Conservation (phyloP, 2,113 vertebrate genomes). For the Rhea pennata region DNA sequence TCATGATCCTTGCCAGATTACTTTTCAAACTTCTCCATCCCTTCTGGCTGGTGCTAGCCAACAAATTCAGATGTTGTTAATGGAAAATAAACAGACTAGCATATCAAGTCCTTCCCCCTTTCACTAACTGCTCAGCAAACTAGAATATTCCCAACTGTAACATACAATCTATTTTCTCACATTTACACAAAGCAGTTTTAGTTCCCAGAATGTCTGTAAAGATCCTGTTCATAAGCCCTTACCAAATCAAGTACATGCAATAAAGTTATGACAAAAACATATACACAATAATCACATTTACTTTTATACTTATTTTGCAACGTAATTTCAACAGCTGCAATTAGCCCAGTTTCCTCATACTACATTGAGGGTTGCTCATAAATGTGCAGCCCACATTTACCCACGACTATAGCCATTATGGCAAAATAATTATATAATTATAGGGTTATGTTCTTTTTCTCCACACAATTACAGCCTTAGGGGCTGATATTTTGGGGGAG, state of each 20-base stretch:
- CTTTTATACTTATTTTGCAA: not conserved
- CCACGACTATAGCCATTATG: not conserved
- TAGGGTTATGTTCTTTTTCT: not conserved
- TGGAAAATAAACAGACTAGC: not conserved
- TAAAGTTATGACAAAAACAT: not conserved
- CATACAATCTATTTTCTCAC: not conserved
- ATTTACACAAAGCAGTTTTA: not conserved
- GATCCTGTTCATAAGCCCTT: not conserved
- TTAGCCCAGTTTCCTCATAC: not conserved
- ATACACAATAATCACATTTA: not conserved
- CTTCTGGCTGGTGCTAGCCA: not conserved
- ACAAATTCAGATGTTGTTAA: not conserved
- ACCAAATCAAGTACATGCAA: not conserved
- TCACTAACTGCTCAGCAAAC: not conserved
- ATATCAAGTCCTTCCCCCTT: not conserved
- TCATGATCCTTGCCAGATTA: not conserved
- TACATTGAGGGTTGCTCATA: not conserved
- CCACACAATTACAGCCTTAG: not conserved
- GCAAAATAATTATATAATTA: not conserved
- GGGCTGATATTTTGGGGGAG: not conserved
- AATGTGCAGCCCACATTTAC: not conserved
- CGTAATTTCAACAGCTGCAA: not conserved
- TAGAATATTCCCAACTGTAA: not conserved
- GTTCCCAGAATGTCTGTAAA: not conserved
- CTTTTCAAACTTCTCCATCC: not conserved